These are phyloP conservation scores for Lymantria dispar DNA, from an alignment of 2,888 invertebrate species.

Conservation along the genomic window DNA sequence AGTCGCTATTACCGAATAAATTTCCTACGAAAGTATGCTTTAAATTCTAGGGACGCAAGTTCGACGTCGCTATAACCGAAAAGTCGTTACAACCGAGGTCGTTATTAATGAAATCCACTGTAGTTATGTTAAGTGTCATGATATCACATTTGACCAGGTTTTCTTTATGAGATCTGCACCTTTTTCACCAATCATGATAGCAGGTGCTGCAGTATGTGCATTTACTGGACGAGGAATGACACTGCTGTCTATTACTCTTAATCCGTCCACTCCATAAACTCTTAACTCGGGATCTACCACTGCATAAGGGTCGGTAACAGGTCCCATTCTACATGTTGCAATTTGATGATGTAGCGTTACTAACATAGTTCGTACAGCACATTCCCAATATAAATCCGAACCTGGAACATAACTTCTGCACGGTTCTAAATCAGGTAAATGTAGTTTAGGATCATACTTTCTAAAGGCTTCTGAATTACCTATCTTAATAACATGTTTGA, in stretches of 20 bases:
- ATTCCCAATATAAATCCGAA: conserved; percentile 87
- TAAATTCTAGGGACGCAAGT: too few species aligned
- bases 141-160: conserved; percentile 69
- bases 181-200: conserved; percentile 89
- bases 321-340: conserved; percentile 88
- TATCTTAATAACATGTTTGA: conserved; percentile 83
- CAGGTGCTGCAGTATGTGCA: conserved; percentile 85
- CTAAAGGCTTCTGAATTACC: conserved; percentile 83
- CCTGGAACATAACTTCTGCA: conserved; percentile 76
- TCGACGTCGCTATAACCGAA: too few species aligned
- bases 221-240: conserved; percentile 84
- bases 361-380: conserved; percentile 82
- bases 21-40: too few species aligned
- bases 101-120: too few species aligned
- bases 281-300: conserved; percentile 85
- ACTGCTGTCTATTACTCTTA: conserved; percentile 87
- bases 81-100: too few species aligned
- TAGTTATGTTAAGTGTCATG: background rate
- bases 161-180: conserved; percentile 85
- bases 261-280: conserved; percentile 84
- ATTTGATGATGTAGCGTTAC: conserved; percentile 84
- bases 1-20: too few species aligned
- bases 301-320: conserved; percentile 81
- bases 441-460: conserved; percentile 77
- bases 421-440: conserved; percentile 77